Evolutionary conservation across 92 coral and sea anemone genomes (phyloP).

Genomic region (Umimayanthus chanpuru): DNA sequence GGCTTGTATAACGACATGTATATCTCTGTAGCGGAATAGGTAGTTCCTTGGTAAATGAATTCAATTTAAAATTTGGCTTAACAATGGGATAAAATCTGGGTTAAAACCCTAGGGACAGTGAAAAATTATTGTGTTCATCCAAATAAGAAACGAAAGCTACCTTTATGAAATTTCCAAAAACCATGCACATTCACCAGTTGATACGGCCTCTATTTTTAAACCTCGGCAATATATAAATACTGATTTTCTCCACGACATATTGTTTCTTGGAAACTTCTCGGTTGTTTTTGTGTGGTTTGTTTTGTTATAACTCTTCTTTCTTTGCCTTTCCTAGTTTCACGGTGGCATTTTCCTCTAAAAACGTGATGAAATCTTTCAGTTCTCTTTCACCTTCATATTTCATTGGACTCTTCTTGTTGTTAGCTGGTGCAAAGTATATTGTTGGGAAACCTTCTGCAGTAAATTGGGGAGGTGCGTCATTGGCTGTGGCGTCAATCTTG

Average conservation of each 20-base stretch:
- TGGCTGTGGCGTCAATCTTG: constrained; percentile 95
- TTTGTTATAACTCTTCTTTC: constrained; percentile 80
- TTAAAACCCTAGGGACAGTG: neutral
- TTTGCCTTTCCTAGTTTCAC: constrained; percentile 64
- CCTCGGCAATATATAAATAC: neutral
- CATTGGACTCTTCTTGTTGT: constrained; percentile 79
- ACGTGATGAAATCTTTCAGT: constrained; percentile 81
- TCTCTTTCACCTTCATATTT: constrained; percentile 89
- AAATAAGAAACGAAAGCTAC: neutral
- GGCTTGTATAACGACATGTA: neutral
- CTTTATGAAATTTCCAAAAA: too few relatives aligned
- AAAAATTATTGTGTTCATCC: neutral
- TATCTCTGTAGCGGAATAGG: neutral
- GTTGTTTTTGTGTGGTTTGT: neutral
- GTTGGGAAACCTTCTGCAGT: constrained; percentile 90
- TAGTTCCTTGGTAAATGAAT: neutral
- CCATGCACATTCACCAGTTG: neutral
- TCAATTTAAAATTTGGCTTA: too few relatives aligned
- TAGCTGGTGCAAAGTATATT: constrained; percentile 87
- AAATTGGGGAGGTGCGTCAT: constrained; percentile 76
- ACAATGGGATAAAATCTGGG: neutral
- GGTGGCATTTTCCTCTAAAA: constrained; percentile 85
- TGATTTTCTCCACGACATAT: neutral
- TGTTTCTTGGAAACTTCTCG: neutral
- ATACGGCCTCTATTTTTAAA: neutral